Evolutionary conservation across 2,113 vertebrate genomes (phyloP).

Genomic region (Phoenicopterus ruber): DNA sequence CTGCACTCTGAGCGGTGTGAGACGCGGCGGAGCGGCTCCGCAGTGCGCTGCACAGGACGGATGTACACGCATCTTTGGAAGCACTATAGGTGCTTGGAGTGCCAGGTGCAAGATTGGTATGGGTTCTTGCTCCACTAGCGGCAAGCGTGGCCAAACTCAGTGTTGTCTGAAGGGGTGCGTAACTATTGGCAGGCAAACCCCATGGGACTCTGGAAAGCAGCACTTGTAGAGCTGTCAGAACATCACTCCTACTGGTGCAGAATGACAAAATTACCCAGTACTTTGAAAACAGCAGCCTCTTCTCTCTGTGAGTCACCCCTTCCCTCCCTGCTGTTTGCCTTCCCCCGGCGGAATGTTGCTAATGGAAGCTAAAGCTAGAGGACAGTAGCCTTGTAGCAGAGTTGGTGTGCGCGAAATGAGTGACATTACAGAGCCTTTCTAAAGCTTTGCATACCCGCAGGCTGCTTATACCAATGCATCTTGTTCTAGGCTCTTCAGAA

Average conservation of each 20-base stretch:
- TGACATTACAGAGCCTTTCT: background rate
- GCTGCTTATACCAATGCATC: background rate
- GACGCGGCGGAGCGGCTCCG: background rate
- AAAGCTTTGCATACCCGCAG: background rate
- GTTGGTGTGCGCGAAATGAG: background rate
- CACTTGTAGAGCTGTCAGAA: background rate
- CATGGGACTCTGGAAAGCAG: background rate
- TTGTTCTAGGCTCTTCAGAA: conserved; percentile 83
- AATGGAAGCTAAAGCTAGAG: background rate
- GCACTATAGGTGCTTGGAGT: background rate
- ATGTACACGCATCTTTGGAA: background rate
- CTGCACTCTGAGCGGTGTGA: fast-evolving
- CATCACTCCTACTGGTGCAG: background rate
- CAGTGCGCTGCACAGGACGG: fast-evolving
- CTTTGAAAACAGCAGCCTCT: background rate
- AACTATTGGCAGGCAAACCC: background rate
- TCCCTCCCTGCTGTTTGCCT: background rate
- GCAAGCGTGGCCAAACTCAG: background rate
- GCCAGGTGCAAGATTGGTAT: background rate
- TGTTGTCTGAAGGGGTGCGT: background rate
- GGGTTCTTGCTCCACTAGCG: background rate
- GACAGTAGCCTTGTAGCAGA: background rate
- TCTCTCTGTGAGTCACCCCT: background rate
- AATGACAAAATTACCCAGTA: background rate
- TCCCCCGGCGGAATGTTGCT: background rate